Evolutionary conservation across 2,113 vertebrate species (phyloP), one percentile per base, ranked within the genome.

Genomic region (Amblyornis subalaris): DNA sequence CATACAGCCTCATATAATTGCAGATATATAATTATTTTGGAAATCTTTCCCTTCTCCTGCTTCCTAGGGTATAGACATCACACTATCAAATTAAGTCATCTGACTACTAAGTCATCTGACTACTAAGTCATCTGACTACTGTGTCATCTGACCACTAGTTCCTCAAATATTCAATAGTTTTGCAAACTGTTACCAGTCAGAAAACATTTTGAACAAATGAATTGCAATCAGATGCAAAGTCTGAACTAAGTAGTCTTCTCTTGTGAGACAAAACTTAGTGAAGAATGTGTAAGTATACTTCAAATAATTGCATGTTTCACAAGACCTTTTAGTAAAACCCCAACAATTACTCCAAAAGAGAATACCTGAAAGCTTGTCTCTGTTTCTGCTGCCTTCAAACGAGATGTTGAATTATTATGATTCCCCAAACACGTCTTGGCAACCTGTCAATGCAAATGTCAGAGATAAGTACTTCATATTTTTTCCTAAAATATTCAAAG

Each of bases 281-380:
- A 14, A 44, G 35, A 83, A 66, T 12, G 13, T 2, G 1, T 10
- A 79, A 66, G 35, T n/a, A 44, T 3, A 23, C 17, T 55, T 38
- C 21, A 66, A 54, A 16, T 23, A 57, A 50, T 2, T 21, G 10
- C 12, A n/a, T 20, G 23, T 23, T 58, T 78, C 42, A 72, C 33
- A 26, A 79, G 22, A 47, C 11, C 23, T 83, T 62, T 83, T 8
- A 58, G 26, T 66, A 79, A 62, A 82, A 31, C 1, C 19, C 45
- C 29, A 3, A 19, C 2, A 80, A n/a, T 57, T 54, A 10, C 18
- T 58, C 16, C 38, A 83, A 57, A 76, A 66, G 3, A 31, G 8
- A 55, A 54, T 98, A 98, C 98, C 98, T 98, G 97, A 57, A 94
- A 78, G 26, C n/a, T 61, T 18, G 54, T 48, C 48, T 96, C 89